A percentile compares a stretch with the other conserved stretches of the same genome.
Conservation (phyloP, 2,888 invertebrate species). For the Latheticus oryzae region DNA sequence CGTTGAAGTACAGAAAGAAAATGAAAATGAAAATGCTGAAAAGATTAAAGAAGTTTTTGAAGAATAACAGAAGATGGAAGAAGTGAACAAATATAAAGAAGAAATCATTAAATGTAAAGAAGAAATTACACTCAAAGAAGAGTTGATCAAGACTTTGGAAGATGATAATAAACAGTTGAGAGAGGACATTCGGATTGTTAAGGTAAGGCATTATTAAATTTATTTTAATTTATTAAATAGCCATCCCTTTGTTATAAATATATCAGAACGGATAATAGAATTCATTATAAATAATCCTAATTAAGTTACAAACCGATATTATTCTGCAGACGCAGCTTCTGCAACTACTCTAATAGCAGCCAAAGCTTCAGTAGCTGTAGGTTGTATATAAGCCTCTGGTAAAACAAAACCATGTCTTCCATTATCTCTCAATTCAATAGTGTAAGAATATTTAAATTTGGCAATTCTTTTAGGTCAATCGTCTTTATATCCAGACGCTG, state of each 20-base stretch:
- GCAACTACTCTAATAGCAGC: constrained; percentile 76
- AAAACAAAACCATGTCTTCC: constrained; percentile 89
- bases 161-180: constrained; percentile 62
- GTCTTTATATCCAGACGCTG: constrained; percentile 85
- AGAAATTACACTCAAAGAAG: constrained; percentile 52
- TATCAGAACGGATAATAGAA: too few species aligned
- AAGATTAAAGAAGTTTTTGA: constrained; percentile 22
- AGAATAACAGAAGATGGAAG: constrained; percentile 16
- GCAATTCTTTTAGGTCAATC: constrained; percentile 92
- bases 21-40: constrained; percentile 14
- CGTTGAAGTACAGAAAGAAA: too few species aligned
- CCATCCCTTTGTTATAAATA: too few species aligned
- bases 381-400: constrained; percentile 81
- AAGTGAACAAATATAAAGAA: constrained; percentile 20
- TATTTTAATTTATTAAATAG: too few species aligned
- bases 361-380: constrained; percentile 80
- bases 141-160: constrained; percentile 60
- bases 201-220: too few species aligned
- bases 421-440: constrained; percentile 88
- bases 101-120: too few species aligned
- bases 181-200: constrained; percentile 59
- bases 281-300: too few species aligned
- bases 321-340: constrained; percentile 65
- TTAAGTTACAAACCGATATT: too few species aligned
- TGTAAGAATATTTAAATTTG: constrained; percentile 88